Conservation (phyloP, 2,797 vertebrate genomes). For the Mus minutoides region DNA sequence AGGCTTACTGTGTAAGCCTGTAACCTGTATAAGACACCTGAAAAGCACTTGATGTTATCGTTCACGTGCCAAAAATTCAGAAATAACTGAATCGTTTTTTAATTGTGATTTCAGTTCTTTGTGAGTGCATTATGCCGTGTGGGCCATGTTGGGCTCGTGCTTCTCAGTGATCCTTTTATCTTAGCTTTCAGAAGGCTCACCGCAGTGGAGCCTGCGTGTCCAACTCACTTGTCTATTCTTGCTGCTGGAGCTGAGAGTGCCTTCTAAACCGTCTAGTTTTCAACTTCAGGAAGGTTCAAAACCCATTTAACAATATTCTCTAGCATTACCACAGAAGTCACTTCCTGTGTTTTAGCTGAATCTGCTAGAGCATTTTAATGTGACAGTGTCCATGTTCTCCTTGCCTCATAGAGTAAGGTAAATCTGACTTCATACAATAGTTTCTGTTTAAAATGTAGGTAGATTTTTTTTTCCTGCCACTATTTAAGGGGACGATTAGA, state of each 20-base stretch:
- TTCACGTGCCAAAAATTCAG: background rate
- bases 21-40: background rate
- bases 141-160: background rate
- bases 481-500: background rate
- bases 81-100: background rate
- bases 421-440: slow-evolving; percentile 61
- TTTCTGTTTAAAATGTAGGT: background rate
- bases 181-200: background rate
- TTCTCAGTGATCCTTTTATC: no score
- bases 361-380: background rate
- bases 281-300: background rate
- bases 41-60: background rate
- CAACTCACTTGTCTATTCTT: background rate
- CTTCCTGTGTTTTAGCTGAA: background rate
- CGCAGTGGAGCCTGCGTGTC: fast-evolving
- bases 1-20: no score
- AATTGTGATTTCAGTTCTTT: background rate
- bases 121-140: no score
- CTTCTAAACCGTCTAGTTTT: background rate
- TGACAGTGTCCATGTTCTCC: background rate
- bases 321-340: background rate
- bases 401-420: slow-evolving; percentile 66
- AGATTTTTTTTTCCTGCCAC: background rate
- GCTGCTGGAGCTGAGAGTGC: background rate
- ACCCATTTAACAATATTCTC: background rate